Conservation (phyloP, 2,113 vertebrate species). For the Himantopus leucocephalus region DNA sequence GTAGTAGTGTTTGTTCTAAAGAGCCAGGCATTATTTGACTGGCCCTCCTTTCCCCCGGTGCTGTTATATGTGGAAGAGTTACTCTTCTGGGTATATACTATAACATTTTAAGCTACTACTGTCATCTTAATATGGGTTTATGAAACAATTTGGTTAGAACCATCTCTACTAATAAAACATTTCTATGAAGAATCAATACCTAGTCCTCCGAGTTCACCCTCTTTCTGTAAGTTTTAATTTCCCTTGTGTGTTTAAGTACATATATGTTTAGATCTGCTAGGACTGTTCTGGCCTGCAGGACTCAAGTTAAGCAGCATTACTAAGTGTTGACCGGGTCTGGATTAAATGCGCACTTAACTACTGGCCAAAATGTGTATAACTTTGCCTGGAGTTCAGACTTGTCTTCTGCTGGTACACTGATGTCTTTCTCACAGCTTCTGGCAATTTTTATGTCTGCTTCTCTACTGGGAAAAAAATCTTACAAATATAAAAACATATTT, state of each 20-base stretch:
- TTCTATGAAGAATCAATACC: slow-evolving; percentile 46
- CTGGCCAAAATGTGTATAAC: background rate
- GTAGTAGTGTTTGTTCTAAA: background rate
- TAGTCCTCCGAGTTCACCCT: background rate
- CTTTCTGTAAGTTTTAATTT: slow-evolving; percentile 44
- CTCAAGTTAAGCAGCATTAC: background rate
- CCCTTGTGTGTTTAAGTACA: background rate
- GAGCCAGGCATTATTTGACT: background rate
- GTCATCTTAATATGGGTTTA: background rate
- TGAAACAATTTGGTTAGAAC: slow-evolving; percentile 24
- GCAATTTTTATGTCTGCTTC: background rate
- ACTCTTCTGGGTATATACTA: background rate
- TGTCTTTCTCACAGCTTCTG: background rate
- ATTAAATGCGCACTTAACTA: background rate
- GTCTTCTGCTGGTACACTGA: background rate
- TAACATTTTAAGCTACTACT: background rate
- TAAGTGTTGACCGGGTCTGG: background rate
- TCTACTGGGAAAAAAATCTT: background rate
- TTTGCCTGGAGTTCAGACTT: background rate
- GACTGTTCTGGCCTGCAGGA: background rate
- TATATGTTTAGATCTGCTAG: background rate
- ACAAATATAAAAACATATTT: background rate
- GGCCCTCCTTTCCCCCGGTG: background rate
- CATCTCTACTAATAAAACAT: slow-evolving; percentile 1
- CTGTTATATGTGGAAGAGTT: background rate